phyloP scores from a whole-genome alignment of 1,140 invertebrate genomes.

The Listronotus oregonensis region DNA sequence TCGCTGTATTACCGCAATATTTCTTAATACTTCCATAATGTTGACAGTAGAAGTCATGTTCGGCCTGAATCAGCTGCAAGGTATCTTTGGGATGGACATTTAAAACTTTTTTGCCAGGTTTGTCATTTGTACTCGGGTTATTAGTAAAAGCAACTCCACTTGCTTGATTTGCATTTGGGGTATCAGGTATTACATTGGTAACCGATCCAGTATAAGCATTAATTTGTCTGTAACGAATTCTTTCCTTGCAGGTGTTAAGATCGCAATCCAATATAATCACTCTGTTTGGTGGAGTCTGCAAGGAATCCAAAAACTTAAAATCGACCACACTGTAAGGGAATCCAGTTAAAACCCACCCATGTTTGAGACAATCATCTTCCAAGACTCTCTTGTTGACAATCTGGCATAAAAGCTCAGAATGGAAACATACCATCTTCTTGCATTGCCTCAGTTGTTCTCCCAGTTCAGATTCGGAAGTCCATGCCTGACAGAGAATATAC shows the following conservation, averaged over 20 bases:
- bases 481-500: slow-evolving; percentile 59
- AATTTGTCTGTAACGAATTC: slow-evolving; percentile 41
- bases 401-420: slow-evolving; percentile 56
- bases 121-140: not conserved
- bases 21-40: slow-evolving; percentile 51
- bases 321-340: slow-evolving; percentile 62
- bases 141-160: no score
- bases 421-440: slow-evolving; percentile 54
- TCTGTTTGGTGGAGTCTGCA: slow-evolving; percentile 65
- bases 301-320: slow-evolving; percentile 62
- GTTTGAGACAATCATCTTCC: slow-evolving; percentile 61
- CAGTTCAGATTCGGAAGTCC: slow-evolving; percentile 57
- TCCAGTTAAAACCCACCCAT: slow-evolving; percentile 66
- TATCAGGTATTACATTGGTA: slow-evolving; percentile 18
- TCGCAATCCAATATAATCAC: slow-evolving; percentile 53
- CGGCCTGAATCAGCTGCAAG: slow-evolving; percentile 43
- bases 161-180: no score
- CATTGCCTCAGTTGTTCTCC: slow-evolving; percentile 57
- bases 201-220: slow-evolving; percentile 47
- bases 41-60: slow-evolving; percentile 50
- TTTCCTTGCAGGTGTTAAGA: slow-evolving; percentile 47
- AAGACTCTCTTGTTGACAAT: slow-evolving; percentile 59
- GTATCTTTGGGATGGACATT: slow-evolving; percentile 49
- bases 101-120: slow-evolving; percentile 36
- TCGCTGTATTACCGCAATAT: slow-evolving; percentile 50